Evolutionary conservation across 2,113 vertebrate genomes (phyloP).

Genomic region (Ageneiosus marmoratus): DNA sequence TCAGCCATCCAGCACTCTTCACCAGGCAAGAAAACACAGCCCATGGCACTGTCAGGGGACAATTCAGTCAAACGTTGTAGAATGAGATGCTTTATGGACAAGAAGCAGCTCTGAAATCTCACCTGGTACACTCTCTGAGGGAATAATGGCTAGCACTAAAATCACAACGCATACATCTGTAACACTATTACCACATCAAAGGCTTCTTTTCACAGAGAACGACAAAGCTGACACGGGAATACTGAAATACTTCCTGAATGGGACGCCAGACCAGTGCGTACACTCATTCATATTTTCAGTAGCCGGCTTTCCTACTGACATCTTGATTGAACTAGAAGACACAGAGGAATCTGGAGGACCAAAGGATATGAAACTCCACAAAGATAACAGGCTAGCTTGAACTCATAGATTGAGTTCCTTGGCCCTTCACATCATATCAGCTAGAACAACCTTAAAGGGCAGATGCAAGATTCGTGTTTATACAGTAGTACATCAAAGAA

Average conservation of each 20-base stretch:
- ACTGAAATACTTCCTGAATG: not conserved
- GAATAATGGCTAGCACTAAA: not conserved
- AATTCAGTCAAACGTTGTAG: not conserved
- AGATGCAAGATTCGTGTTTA: no score
- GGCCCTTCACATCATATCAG: no score
- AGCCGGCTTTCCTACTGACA: no score
- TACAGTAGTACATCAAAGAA: no score
- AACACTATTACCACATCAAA: not conserved
- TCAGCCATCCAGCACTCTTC: constrained; percentile 5
- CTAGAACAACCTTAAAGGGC: no score
- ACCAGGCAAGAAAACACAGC: constrained; percentile 7
- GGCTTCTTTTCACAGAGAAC: constrained; percentile 9
- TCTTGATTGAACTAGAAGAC: no score
- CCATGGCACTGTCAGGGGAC: not conserved
- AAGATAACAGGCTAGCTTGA: no score
- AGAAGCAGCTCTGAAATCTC: not conserved
- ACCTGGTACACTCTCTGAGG: not conserved
- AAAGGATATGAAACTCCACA: not conserved
- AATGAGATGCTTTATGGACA: not conserved
- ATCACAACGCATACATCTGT: not conserved
- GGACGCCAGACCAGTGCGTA: not conserved
- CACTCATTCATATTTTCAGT: not conserved
- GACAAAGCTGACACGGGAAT: not conserved
- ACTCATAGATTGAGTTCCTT: no score
- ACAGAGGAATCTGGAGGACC: not conserved